Conservation (phyloP, 2,888 invertebrate genomes). For the Tetropium fuscum region DNA sequence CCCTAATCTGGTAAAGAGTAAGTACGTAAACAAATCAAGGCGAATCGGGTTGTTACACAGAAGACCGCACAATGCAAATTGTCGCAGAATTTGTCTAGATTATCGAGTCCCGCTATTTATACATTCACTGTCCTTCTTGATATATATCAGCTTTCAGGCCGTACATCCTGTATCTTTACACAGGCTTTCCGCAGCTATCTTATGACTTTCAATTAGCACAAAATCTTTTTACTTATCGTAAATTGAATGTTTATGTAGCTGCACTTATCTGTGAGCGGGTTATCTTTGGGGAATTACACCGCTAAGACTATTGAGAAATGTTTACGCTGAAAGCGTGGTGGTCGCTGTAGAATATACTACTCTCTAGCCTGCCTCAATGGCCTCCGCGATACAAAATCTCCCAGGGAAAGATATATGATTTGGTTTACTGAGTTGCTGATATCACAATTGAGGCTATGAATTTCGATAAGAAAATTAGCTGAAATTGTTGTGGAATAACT, state of each 20-base stretch:
- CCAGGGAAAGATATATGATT: neutral
- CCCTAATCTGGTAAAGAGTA: conserved; percentile 63
- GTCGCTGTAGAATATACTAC: conserved; percentile 12
- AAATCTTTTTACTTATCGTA: conserved; percentile 49
- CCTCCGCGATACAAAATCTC: conserved; percentile 2
- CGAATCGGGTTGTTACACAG: conserved; percentile 54
- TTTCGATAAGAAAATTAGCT: too few relatives aligned
- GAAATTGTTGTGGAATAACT: too few relatives aligned
- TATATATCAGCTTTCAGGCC: conserved; percentile 43
- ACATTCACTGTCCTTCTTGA: conserved; percentile 41
- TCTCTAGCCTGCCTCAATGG: neutral
- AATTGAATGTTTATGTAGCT: conserved; percentile 45
- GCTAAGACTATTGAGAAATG: conserved; percentile 9
- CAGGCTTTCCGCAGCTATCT: conserved; percentile 50
- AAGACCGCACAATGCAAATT: conserved; percentile 66
- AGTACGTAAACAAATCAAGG: conserved; percentile 64
- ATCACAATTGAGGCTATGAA: too few relatives aligned
- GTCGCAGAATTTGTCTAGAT: conserved; percentile 67
- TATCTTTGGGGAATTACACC: conserved; percentile 16
- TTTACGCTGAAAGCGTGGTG: conserved; percentile 9
- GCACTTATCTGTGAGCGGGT: conserved; percentile 13
- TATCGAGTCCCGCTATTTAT: conserved; percentile 57
- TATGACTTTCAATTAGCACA: conserved; percentile 59
- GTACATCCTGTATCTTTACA: conserved; percentile 19
- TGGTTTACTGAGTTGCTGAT: too few relatives aligned